A percentile compares a stretch with the other conserved stretches of the same genome.
Evolutionary conservation across 2,888 invertebrate genomes (phyloP).

Genomic region (Apodemia duryi): DNA sequence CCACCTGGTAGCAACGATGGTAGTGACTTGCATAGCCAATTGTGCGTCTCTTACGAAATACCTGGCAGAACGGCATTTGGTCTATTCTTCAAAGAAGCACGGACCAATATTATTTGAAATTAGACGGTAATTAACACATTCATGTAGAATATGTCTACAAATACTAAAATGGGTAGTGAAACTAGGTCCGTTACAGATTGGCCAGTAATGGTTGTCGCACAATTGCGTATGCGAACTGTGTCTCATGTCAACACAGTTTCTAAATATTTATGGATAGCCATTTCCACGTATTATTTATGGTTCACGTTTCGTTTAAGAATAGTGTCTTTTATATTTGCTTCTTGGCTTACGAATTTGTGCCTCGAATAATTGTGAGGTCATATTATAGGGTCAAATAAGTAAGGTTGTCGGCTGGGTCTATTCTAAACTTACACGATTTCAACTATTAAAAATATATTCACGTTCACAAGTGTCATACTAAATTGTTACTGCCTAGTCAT

Average conservation of each 20-base stretch:
- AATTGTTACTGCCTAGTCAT: not conserved
- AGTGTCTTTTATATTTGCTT: not conserved
- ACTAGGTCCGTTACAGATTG: not conserved
- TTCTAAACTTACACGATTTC: too few species aligned
- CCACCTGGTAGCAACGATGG: too few species aligned
- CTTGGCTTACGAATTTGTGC: not conserved
- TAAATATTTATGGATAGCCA: constrained; percentile 4
- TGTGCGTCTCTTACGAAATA: too few species aligned
- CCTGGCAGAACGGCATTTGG: too few species aligned
- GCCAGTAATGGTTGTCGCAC: not conserved
- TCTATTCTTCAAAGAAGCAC: too few species aligned
- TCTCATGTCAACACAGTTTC: constrained; percentile 7
- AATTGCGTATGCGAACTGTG: not conserved
- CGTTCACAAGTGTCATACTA: not conserved
- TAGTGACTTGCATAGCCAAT: too few species aligned
- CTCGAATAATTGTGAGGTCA: not conserved
- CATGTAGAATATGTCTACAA: too few species aligned
- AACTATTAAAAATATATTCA: not conserved
- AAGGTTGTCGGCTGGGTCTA: not conserved
- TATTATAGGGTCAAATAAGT: not conserved
- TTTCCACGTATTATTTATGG: not conserved
- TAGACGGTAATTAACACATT: too few species aligned
- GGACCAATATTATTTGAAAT: too few species aligned
- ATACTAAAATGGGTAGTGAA: not conserved
- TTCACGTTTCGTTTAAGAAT: not conserved